Conservation (phyloP, 2,888 invertebrate genomes). For the Perithous albicinctus region DNA sequence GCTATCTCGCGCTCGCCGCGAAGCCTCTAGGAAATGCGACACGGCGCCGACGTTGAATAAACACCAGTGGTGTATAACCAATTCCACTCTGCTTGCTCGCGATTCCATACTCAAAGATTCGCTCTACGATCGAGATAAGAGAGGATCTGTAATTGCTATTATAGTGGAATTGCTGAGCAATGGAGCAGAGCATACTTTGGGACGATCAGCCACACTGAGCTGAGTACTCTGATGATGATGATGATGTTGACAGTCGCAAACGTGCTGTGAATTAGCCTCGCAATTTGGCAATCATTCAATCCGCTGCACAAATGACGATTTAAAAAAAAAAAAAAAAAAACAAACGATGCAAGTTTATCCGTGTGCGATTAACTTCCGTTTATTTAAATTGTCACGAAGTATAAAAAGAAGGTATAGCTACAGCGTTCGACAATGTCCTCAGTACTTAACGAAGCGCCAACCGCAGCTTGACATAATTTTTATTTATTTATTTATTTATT, state of each 20-base stretch:
- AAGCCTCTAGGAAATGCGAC: slow-evolving; percentile 42
- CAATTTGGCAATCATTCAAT: not conserved
- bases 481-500: too few relatives aligned
- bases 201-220: not conserved
- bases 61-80: slow-evolving; percentile 2
- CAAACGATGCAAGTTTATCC: not conserved
- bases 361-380: slow-evolving; percentile 4
- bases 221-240: not conserved
- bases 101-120: not conserved
- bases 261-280: not conserved
- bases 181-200: slow-evolving; percentile 1
- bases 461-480: too few relatives aligned
- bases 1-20: slow-evolving; percentile 24
- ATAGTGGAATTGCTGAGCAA: not conserved
- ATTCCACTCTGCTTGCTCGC: not conserved
- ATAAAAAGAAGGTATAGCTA: not conserved
- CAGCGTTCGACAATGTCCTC: not conserved
- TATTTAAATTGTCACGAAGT: not conserved
- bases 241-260: not conserved
- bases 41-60: slow-evolving; percentile 37
- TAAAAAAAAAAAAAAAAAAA: too few relatives aligned
- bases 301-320: not conserved
- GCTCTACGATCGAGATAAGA: not conserved
- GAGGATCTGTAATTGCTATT: slow-evolving; percentile 8
- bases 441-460: not conserved